Percentiles rank a stretch among this genome's conserved stretches.
Evolutionary conservation across 2,797 vertebrate species (phyloP).

Genomic region (Pseudochaenichthys georgianus): DNA sequence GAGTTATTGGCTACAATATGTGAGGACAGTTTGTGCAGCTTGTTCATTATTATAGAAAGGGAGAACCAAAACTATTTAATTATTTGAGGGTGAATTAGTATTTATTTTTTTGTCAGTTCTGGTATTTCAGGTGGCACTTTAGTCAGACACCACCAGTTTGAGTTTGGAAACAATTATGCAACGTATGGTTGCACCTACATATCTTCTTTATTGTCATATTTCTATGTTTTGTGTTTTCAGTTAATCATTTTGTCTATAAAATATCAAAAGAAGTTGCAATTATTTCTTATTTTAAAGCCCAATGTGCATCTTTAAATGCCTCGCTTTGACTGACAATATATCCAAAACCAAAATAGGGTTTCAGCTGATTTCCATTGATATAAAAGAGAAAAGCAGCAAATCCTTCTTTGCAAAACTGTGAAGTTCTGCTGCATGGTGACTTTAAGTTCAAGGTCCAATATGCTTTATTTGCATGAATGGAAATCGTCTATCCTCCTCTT

Average conservation of each 20-base stretch:
- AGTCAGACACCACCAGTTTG: neutral
- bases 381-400: neutral
- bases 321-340: neutral
- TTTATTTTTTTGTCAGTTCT: neutral
- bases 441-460: neutral
- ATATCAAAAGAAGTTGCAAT: accelerated
- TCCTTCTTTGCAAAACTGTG: neutral
- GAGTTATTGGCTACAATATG: too few relatives aligned
- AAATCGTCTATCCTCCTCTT: neutral
- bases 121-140: neutral
- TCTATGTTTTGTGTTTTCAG: neutral
- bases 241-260: neutral
- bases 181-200: neutral
- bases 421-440: neutral
- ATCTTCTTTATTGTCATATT: neutral
- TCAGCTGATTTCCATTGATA: neutral
- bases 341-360: neutral
- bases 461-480: neutral
- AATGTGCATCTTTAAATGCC: neutral
- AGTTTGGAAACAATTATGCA: neutral
- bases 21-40: too few relatives aligned
- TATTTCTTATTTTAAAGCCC: neutral
- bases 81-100: neutral
- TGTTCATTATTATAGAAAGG: too few relatives aligned
- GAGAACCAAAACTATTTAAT: too few relatives aligned